phyloP scores from a whole-genome alignment of 2,888 invertebrate species.

The Hemaris fuciformis region DNA sequence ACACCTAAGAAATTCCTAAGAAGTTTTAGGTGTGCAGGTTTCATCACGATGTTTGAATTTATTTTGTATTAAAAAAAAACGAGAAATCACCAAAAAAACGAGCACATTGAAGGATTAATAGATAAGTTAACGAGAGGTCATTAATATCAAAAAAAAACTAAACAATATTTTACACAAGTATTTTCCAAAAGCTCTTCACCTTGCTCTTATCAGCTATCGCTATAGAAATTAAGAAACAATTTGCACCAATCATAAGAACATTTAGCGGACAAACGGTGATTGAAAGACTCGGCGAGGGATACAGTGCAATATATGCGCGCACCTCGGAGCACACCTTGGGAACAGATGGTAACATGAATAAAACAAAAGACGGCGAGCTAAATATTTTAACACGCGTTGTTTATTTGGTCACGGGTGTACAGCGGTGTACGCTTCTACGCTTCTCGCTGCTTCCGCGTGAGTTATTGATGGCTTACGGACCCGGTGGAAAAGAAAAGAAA shows the following conservation, averaged over 20 bases:
- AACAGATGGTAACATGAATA: constrained; percentile 60
- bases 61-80: too few relatives aligned
- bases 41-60: too few relatives aligned
- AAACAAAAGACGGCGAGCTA: constrained; percentile 43
- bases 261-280: not conserved
- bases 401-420: constrained; percentile 7
- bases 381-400: constrained; percentile 48
- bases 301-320: constrained; percentile 36
- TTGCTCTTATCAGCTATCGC: too few relatives aligned
- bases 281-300: not conserved
- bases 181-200: too few relatives aligned
- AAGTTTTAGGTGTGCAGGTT: too few relatives aligned
- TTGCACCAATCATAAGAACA: constrained; percentile 1
- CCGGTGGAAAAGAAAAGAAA: not conserved
- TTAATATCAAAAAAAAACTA: too few relatives aligned
- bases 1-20: too few relatives aligned
- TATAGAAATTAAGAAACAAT: constrained; percentile 3
- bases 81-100: too few relatives aligned
- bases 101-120: too few relatives aligned
- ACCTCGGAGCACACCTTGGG: constrained; percentile 35
- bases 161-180: too few relatives aligned
- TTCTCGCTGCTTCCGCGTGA: not conserved
- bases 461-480: not conserved
- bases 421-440: not conserved
- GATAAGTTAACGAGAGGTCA: too few relatives aligned